A percentile compares a stretch with the other conserved stretches of the same genome.
phyloP scores from a whole-genome alignment of 2,113 vertebrate genomes.

The Capra hircus region DNA sequence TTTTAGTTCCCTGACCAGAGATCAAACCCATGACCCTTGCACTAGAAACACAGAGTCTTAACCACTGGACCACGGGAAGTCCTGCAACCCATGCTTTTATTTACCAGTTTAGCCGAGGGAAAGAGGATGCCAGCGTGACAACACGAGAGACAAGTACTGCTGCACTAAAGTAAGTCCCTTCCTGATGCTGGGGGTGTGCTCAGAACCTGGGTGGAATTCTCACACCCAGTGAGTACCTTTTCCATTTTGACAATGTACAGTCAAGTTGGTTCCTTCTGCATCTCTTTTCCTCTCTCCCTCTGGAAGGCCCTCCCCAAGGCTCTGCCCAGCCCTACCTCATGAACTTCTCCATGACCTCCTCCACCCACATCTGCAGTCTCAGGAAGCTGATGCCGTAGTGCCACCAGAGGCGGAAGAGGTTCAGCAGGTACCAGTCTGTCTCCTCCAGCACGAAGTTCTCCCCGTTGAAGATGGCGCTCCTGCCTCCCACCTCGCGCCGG shows the following conservation, averaged over 20 bases:
- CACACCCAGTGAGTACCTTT: too few relatives aligned
- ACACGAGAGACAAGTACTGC: not conserved
- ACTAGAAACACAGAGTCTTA: not conserved
- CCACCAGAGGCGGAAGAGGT: conserved; percentile 97
- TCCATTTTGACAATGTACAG: not conserved
- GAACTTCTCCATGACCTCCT: conserved; percentile 99
- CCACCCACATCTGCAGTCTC: conserved; percentile 98
- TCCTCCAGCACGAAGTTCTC: conserved; percentile 94
- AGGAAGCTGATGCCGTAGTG: conserved; percentile 98
- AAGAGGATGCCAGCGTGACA: not conserved
- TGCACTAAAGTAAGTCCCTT: not conserved
- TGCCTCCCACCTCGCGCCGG: conserved; percentile 90
- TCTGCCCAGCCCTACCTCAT: conserved; percentile 87
- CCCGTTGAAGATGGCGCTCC: conserved; percentile 93
- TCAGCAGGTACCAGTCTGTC: conserved; percentile 97
- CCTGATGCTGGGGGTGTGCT: not conserved
- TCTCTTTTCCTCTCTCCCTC: not conserved
- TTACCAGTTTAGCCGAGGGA: not conserved
- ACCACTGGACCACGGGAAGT: not conserved
- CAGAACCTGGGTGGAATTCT: not conserved
- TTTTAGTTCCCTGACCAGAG: not conserved
- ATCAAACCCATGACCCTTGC: not conserved
- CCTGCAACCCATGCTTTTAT: not conserved
- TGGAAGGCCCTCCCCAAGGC: not conserved
- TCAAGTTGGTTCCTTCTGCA: not conserved